Base-by-base conservation (phyloP, 2,888 invertebrate genomes). In the Epirrhoe alternata region DNA sequence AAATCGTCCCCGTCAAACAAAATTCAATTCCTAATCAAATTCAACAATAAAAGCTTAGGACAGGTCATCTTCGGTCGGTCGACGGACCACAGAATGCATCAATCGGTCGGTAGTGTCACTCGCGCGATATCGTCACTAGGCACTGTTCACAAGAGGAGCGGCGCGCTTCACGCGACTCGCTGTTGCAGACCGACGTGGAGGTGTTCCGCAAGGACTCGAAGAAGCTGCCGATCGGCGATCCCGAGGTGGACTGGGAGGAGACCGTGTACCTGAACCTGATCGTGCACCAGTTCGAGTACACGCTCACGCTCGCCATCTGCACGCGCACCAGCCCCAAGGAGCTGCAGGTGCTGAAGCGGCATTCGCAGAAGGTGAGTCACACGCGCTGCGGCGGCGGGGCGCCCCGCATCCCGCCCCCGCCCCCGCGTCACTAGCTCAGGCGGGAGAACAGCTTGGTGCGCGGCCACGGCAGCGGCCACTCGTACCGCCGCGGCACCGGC, bases 191-290 rank as follows among this genome's bases (percentile, higher is more conserved):
- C 83, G 97, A 97, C 90, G 97, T 99, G 75, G 99, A 99, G 93
- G 99, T 99, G 73, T 99, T 98, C 93, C 96, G 99, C 73, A 98
- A 98, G 92, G 98, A 99, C 91, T 99, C 99, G 82, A 97, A 98
- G 85, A 98, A 99, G 90, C 94, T 99, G 82, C 99, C 99, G 59
- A 97, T 99, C 81, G 98, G 98, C 68, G 99, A 99, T 94, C 97
- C 97, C 51, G 97, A 97, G 84, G 97, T 99, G 80, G 99, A 99
- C 92, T 99, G 99, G 99, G 99, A 99, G 92, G 99, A 99, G 94
- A 99, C 99, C 65, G 98, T 99, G 73, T 99, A 99, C 93, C 95
- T 99, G 76, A 99, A 99, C 94, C 95, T 99, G 88, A 96, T 99
- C 80, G 97, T 99, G 86, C 99, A 99, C 92, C 99, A 99, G 94